A percentile compares a stretch with the other conserved stretches of the same genome.
Conservation (phyloP, 2,888 invertebrate genomes). For the Graphium colonna region DNA sequence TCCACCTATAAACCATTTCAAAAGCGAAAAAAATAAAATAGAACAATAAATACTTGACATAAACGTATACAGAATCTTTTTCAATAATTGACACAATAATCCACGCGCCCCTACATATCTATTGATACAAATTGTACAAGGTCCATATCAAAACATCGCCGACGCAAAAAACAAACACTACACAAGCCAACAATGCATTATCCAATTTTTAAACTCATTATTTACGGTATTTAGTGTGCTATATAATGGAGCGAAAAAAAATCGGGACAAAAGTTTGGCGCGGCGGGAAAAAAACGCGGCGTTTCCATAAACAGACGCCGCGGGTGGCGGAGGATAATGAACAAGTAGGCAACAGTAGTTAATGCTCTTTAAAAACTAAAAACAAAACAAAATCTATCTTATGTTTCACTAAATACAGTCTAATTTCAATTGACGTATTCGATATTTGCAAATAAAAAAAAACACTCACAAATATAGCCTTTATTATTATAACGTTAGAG, state of each 20-base stretch:
- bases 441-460: background rate
- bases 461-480: background rate
- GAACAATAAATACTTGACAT: no score
- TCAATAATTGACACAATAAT: no score
- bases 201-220: slow-evolving; percentile 60
- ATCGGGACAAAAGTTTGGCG: slow-evolving; percentile 37
- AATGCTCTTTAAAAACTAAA: slow-evolving; percentile 10
- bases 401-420: background rate
- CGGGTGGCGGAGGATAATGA: slow-evolving; percentile 46
- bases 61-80: no score
- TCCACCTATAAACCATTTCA: no score
- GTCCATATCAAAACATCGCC: slow-evolving; percentile 7
- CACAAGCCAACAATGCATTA: slow-evolving; percentile 40
- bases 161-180: slow-evolving; percentile 31
- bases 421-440: background rate
- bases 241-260: slow-evolving; percentile 43
- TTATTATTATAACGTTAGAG: background rate
- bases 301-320: slow-evolving; percentile 48
- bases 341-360: slow-evolving; percentile 23
- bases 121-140: slow-evolving; percentile 15
- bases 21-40: no score
- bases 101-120: background rate
- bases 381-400: slow-evolving; percentile 4
- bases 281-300: slow-evolving; percentile 37
- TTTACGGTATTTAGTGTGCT: slow-evolving; percentile 49